Evolutionary conservation across 30 jellyfish, hydroid and myxozoan genomes (phyloP).

Genomic region (Aurelia coerulea): DNA sequence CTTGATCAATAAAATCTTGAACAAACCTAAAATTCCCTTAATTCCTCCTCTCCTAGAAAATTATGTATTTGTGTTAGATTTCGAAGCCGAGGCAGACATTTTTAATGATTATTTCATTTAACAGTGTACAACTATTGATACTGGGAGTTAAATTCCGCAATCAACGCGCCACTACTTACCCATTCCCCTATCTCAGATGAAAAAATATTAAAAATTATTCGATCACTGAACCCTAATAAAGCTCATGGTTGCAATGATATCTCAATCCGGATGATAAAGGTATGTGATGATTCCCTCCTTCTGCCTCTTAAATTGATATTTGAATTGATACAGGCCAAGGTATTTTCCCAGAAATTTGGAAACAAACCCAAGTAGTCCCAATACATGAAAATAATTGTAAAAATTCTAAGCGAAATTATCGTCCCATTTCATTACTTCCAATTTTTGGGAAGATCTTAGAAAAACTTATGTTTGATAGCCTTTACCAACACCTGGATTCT

Average conservation of each 20-base stretch:
- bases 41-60: slow-evolving; percentile 6
- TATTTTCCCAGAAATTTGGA: too few relatives aligned
- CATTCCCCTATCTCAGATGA: neutral
- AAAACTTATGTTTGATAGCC: slow-evolving; percentile 30
- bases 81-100: too few relatives aligned
- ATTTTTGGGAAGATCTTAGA: slow-evolving; percentile 50
- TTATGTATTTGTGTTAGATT: too few relatives aligned
- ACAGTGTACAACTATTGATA: neutral
- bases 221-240: slow-evolving; percentile 7
- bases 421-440: too few relatives aligned
- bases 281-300: neutral
- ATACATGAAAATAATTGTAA: too few relatives aligned
- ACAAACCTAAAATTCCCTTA: neutral
- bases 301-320: too few relatives aligned
- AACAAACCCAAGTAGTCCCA: too few relatives aligned
- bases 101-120: neutral
- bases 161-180: neutral
- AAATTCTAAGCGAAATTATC: too few relatives aligned
- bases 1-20: neutral
- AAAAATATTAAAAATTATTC: neutral
- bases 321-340: too few relatives aligned
- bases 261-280: slow-evolving; percentile 19
- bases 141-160: neutral
- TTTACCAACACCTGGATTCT: slow-evolving; percentile 12
- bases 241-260: slow-evolving; percentile 23